phyloP scores from a whole-genome alignment of 2,797 vertebrate genomes.

The Paramormyrops hopkinsi region DNA sequence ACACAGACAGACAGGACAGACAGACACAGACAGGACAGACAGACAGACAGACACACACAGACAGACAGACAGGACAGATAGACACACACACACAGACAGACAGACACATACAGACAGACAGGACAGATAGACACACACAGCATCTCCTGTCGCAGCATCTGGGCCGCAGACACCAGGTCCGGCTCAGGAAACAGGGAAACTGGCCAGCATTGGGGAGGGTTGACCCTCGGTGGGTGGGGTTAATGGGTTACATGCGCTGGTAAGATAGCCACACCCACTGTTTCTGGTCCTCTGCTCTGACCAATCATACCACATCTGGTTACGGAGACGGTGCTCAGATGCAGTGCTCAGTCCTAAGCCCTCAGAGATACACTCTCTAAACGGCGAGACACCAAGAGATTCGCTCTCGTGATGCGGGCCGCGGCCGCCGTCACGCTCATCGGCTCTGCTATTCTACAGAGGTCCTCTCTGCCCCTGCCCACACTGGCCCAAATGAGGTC shows the following conservation, averaged over 20 bases:
- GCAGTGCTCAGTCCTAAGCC: background rate
- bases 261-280: background rate
- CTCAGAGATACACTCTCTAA: background rate
- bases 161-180: background rate
- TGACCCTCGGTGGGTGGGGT: background rate
- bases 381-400: background rate
- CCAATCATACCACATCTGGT: background rate
- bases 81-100: too few species aligned
- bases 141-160: background rate
- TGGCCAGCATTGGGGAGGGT: background rate
- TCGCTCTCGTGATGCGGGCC: background rate
- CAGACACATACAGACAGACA: background rate
- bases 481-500: background rate
- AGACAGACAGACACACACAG: too few species aligned
- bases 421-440: background rate
- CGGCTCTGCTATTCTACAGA: background rate
- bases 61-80: too few species aligned
- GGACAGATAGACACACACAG: background rate
- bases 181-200: background rate
- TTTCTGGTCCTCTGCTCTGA: background rate
- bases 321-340: background rate
- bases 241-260: background rate
- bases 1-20: too few species aligned
- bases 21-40: background rate
- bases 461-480: background rate